Base-by-base conservation (phyloP, 2,113 vertebrate species). In the Nothoprocta perdicaria region DNA sequence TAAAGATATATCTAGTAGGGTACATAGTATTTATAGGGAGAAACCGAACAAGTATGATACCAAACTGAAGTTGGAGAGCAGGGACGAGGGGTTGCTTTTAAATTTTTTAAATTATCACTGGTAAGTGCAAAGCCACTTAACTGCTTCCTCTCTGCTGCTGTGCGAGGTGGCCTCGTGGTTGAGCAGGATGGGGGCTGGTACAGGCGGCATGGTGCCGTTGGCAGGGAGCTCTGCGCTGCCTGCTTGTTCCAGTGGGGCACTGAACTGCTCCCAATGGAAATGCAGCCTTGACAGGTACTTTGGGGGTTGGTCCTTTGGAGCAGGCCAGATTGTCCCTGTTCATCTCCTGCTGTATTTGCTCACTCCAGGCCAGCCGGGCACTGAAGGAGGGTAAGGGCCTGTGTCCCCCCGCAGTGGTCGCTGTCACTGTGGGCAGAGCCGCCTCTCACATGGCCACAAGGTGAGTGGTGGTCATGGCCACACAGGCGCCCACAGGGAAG, bases 341-440 rank as follows among this genome's bases (percentile, higher is more conserved):
- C 6, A 0, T 26, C 15, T 26, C 14, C 31, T 21, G 53, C 35
- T 3, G 0, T 4, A 19, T 14, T 14, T 5, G 23, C 14, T 45
- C 11, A 1, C 5, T 8, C 38, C 24, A 2, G 11, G 23, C 40
- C 50, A 46, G 58, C 50, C 12, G 17, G 24, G 72, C 5, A 5
- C 14, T 13, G 67, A 7, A 3, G 15, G 10, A 41, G 43, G 13
- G 38, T 9, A 12, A 14, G 2, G 5, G 67, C 11, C 31, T 22
- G 29, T 24, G 22, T 4, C 53, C 1, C 12, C 3, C 1, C 33
- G 8, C 26, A 1, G 48, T 2, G 9, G 60, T n/a, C 9, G 3
- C 8, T 8, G 8, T 17, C 3, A 1, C 0, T 12, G 45, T 19
- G 27, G 50, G 60, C 60, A 22, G 4, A 12, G 1, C 0, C 1